Base-by-base conservation (phyloP, 2,888 invertebrate genomes). In the Erannis defoliaria region DNA sequence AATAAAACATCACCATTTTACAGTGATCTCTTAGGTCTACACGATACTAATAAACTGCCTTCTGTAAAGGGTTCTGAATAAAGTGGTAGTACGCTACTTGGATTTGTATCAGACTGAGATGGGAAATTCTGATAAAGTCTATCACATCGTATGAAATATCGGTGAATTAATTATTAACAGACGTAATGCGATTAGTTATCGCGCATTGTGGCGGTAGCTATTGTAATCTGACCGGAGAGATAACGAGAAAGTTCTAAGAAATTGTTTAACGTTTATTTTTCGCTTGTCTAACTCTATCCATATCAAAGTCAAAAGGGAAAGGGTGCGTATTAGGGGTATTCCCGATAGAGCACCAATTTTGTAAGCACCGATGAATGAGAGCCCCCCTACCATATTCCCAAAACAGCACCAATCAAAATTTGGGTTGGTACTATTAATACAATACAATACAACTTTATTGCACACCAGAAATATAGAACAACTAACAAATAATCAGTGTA, bases 101-200 rank as follows among this genome's bases (percentile, higher is more conserved):
- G 77, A 78, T 72, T 70, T 70, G 71, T 82, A 84, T 85, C 84
- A 79, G 81, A 84, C 62, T 81, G 73, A 76, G 84, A 88, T 88
- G 84, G 77, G 76, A 77, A 72, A 70, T 69, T 66, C 51, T 80
- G 89, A 89, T 89, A 88, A 83, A 77, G 87, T 88, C 88, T 77
- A 85, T 88, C 86, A 85, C 70, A 72, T 73, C 73, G 77, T 81
- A 86, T 86, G 84, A 86, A 86, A 88, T 86, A 85, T 88, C 84
- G 76, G 82, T 78, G 84, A 86, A 86, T 86, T 88, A 88, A 88
- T 88, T 88, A 88, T 83, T 82, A 81, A 82, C 78, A 84, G 80
- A 82, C 80, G 79, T 88, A 86, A 88, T 88, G 80, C 84, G 88
- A 87, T 87, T 86, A 88, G 82, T 81, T 85, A 86, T 86, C 86